Base-by-base conservation (phyloP, 1,140 invertebrate genomes). In the Homalodisca vitripennis region DNA sequence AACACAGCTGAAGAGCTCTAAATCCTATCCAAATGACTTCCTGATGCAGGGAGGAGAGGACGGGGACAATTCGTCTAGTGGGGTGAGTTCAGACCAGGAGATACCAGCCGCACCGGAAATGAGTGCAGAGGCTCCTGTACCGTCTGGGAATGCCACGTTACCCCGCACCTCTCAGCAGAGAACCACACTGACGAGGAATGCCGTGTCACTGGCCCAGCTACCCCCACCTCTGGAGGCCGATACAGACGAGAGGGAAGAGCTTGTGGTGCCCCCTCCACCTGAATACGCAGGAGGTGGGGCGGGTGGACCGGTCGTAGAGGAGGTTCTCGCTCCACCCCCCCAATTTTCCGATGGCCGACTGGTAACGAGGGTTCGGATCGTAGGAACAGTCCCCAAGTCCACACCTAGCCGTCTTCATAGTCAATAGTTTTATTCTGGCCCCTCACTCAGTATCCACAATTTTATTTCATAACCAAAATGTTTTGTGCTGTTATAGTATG, bases 51-150 rank as follows among this genome's bases (percentile, higher is more conserved):
- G 76, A 14, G 64, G 71, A 66, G 91, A 92, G 81, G 91, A 93
- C 77, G 90, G 90, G 32, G 92, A 94, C 78, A 94, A 93, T 78
- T 93, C 90, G 69, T 93, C 91, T 10, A 93, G 89, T 57, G 92
- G 91, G 0, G 91, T 94, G 0, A 93, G 91, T 69, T 93, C 91
- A 29, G 92, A 94, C 77, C 91, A 94, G 76, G 92, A 93, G 75
- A 79, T 89, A 22, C 80, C 84, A 75, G 67, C 79, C 76, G 48
- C 82, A 77, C 63, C 67, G 2, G 68, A 30, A n/a, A 3, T 31
- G 71, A 13, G 47, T 12, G 20, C 48, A 6, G 64, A 72, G 10
- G 80, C 84, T 1, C 81, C 80, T 1, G 83, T 81, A 70, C 76
- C 82, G 67, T 78, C 82, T 47, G 74, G 76, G 24, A 71, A 71